Percentiles rank a stretch among this genome's conserved stretches.
These are phyloP conservation scores for Neodiprion pinetum DNA, from an alignment of 1,140 invertebrate genomes.

Conservation along the genomic window DNA sequence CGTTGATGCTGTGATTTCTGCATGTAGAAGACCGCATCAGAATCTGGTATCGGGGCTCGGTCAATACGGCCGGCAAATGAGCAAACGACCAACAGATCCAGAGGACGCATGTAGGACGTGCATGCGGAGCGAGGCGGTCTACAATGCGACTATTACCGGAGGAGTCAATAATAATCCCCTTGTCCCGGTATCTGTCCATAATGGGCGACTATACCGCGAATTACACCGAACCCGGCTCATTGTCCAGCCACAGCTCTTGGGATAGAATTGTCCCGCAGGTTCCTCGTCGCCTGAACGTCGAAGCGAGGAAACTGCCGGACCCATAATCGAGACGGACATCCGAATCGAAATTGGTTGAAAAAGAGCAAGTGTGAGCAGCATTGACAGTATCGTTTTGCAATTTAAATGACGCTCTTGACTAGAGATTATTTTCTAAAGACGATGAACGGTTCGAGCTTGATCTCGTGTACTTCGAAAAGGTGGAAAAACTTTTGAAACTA, in stretches of 20 bases:
- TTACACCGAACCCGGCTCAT: slow-evolving; percentile 47
- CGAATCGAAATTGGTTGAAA: not conserved
- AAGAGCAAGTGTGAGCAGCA: not conserved
- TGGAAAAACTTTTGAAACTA: too few relatives aligned
- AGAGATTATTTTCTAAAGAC: not conserved
- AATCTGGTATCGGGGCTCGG: slow-evolving; percentile 28
- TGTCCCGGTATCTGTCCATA: slow-evolving; percentile 45
- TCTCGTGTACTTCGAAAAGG: too few relatives aligned
- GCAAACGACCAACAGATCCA: slow-evolving; percentile 37
- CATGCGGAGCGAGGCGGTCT: slow-evolving; percentile 45
- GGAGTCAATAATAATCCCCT: slow-evolving; percentile 59
- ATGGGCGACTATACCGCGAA: slow-evolving; percentile 42
- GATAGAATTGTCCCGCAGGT: slow-evolving; percentile 45
- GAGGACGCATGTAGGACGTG: slow-evolving; percentile 19
- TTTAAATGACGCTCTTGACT: not conserved
- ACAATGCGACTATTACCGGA: slow-evolving; percentile 55
- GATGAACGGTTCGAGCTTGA: not conserved
- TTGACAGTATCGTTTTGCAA: not conserved
- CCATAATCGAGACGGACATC: slow-evolving; percentile 50
- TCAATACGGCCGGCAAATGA: slow-evolving; percentile 38
- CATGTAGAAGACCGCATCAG: slow-evolving; percentile 35
- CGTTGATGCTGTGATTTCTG: not conserved
- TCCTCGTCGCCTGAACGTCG: slow-evolving; percentile 30
- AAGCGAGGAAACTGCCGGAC: slow-evolving; percentile 26
- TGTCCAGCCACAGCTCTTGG: slow-evolving; percentile 35